Evolutionary conservation across 2,797 vertebrate genomes (phyloP).

Genomic region (Coccyzus lansbergi): DNA sequence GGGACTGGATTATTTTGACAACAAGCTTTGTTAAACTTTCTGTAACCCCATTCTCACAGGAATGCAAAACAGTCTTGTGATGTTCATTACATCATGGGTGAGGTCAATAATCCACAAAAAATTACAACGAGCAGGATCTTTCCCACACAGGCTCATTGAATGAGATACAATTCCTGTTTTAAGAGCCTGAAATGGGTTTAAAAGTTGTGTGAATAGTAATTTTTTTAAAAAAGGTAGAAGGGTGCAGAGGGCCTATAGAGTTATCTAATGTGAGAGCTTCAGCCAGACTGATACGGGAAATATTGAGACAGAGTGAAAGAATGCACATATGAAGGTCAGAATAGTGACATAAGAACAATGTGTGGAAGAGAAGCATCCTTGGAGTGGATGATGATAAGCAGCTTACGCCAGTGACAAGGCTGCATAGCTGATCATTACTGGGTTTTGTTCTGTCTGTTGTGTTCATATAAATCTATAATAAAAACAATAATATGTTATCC

Average conservation of each 20-base stretch:
- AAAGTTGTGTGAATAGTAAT: not conserved
- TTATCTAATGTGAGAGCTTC: not conserved
- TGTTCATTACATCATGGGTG: not conserved
- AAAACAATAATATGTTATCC: not conserved
- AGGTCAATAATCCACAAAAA: not conserved
- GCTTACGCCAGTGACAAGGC: not conserved
- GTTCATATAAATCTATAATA: not conserved
- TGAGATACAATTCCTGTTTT: not conserved
- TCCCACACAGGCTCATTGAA: not conserved
- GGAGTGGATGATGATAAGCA: not conserved
- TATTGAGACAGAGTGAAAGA: not conserved
- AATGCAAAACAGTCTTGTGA: not conserved
- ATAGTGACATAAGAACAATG: not conserved
- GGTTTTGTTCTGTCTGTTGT: not conserved
- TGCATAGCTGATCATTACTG: not conserved
- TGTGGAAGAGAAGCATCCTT: not conserved
- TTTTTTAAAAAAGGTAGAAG: not conserved
- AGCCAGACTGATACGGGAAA: not conserved
- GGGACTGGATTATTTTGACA: not conserved
- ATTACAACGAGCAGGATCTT: not conserved
- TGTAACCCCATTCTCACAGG: not conserved
- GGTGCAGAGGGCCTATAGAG: not conserved
- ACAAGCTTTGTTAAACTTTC: not conserved
- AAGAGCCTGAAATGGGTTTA: not conserved
- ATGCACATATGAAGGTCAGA: not conserved